phyloP scores from a whole-genome alignment of 2,113 vertebrate species.

The Notothenia coriiceps region DNA sequence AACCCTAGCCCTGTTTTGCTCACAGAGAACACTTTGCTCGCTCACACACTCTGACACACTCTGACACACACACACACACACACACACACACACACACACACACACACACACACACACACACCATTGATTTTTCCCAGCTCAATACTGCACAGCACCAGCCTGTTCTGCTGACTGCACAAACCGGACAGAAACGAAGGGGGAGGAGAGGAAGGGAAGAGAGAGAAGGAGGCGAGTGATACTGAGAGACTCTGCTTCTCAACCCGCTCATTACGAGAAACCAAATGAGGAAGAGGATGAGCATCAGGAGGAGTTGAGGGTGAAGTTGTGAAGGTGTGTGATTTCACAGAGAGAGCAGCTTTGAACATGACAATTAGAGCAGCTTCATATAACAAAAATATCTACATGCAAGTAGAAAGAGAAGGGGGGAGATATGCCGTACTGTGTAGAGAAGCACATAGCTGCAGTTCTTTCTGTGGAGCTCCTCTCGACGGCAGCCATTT shows the following conservation, averaged over 20 bases:
- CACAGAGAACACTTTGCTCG: too few relatives aligned
- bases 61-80: conserved; percentile 36
- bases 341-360: background rate
- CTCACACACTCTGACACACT: conserved; percentile 44
- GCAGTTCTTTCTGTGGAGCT: conserved; percentile 63
- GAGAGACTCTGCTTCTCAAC: conserved; percentile 67
- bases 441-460: conserved; percentile 52
- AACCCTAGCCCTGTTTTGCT: too few relatives aligned
- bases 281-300: conserved; percentile 51
- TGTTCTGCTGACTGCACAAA: conserved; percentile 85
- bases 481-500: conserved; percentile 81
- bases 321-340: background rate
- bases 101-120: too few relatives aligned
- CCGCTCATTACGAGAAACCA: conserved; percentile 62
- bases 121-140: conserved; percentile 76
- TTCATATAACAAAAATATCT: background rate
- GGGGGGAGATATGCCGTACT: background rate
- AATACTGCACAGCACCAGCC: conserved; percentile 79
- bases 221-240: conserved; percentile 37
- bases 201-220: background rate
- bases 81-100: conserved; percentile 45
- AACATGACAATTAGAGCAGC: conserved; percentile 8
- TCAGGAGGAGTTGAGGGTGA: conserved; percentile 44
- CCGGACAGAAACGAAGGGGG: conserved; percentile 56
- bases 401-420: background rate